These are phyloP conservation scores for Trachemys scripta DNA, from an alignment of 2,113 vertebrate species.

Conservation along the genomic window DNA sequence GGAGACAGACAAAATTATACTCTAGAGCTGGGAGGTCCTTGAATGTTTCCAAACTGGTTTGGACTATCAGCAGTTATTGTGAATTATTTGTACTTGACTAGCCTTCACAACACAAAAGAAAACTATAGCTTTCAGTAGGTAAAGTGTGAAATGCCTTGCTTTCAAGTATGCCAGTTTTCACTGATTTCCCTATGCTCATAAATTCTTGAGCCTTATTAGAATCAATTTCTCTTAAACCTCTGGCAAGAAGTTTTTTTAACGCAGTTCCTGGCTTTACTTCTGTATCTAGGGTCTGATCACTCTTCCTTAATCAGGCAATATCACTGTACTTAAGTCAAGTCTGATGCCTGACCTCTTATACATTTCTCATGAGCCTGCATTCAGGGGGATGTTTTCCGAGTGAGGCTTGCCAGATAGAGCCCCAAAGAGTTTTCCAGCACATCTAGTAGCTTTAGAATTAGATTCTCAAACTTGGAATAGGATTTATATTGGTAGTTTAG, in stretches of 20 bases:
- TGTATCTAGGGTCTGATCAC: not conserved
- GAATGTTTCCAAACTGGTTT: not conserved
- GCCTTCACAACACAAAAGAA: not conserved
- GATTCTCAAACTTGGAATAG: not conserved
- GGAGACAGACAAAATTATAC: not conserved
- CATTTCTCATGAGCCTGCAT: not conserved
- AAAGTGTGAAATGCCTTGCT: not conserved
- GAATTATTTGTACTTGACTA: not conserved
- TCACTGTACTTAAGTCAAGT: not conserved
- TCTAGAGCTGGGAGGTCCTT: not conserved
- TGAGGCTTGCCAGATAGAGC: not conserved
- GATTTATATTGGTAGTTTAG: slow-evolving; percentile 22
- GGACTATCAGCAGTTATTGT: not conserved
- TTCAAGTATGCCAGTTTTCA: not conserved
- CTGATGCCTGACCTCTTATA: not conserved
- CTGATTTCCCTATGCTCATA: not conserved
- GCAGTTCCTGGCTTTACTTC: not conserved
- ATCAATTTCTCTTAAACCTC: not conserved
- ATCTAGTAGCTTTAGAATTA: not conserved
- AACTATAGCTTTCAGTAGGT: not conserved
- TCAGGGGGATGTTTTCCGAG: not conserved
- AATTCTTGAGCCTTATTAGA: not conserved
- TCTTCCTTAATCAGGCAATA: not conserved
- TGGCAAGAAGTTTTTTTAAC: not conserved
- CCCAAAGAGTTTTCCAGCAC: not conserved